Evolutionary conservation across 2,797 vertebrate genomes (phyloP).

Genomic region (Nothura maculosa): DNA sequence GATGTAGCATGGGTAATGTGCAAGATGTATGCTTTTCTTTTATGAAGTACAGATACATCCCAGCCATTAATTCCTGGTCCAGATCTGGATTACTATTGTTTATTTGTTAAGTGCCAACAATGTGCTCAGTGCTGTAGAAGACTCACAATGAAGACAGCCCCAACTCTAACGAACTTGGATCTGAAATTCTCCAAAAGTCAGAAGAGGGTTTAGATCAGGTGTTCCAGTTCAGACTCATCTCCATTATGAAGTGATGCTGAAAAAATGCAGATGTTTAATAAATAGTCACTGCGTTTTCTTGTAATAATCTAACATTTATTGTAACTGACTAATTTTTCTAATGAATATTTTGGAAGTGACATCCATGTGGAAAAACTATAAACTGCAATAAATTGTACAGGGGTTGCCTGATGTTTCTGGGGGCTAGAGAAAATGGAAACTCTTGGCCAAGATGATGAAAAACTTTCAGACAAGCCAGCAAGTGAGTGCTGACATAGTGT

Average conservation of each 20-base stretch:
- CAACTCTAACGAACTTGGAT: constrained; percentile 56
- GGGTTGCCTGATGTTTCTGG: constrained; percentile 41
- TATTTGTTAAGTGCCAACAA: constrained; percentile 65
- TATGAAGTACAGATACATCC: not conserved
- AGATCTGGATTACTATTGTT: constrained; percentile 60
- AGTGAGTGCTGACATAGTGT: constrained; percentile 29
- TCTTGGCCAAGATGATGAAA: constrained; percentile 45
- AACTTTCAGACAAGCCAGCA: constrained; percentile 35
- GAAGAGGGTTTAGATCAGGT: constrained; percentile 62
- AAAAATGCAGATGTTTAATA: constrained; percentile 71
- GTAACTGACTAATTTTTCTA: constrained; percentile 61
- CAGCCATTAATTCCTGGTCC: constrained; percentile 29
- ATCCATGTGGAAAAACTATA: constrained; percentile 25
- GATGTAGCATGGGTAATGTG: not conserved
- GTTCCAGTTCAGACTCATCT: constrained; percentile 69
- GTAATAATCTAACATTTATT: constrained; percentile 64
- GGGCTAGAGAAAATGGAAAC: constrained; percentile 25
- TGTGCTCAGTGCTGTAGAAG: constrained; percentile 47
- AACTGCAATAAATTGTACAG: constrained; percentile 54
- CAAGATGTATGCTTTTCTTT: not conserved
- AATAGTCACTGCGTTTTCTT: constrained; percentile 34
- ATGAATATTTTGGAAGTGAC: constrained; percentile 62
- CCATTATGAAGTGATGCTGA: constrained; percentile 68
- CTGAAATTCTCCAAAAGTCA: constrained; percentile 45
- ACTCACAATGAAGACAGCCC: constrained; percentile 19